Conservation (phyloP, 2,113 vertebrate species). For the Litocranius walleri region DNA sequence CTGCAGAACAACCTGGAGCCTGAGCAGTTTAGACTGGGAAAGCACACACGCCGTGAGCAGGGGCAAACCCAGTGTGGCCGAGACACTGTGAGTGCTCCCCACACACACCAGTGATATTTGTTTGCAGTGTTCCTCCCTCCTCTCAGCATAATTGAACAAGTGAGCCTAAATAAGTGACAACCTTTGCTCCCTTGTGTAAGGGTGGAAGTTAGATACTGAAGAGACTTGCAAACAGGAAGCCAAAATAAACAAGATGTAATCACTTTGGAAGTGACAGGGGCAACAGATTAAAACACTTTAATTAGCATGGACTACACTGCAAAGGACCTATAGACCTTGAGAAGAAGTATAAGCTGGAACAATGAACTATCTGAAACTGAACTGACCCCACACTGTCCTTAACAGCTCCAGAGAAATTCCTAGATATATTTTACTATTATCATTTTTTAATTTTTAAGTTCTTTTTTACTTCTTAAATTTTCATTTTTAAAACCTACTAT, state of each 20-base stretch:
- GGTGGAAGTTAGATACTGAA: not conserved
- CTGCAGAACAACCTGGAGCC: not conserved
- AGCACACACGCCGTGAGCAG: accelerated
- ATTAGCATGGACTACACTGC: not conserved
- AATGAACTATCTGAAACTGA: no score
- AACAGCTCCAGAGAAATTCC: not conserved
- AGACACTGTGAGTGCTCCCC: not conserved
- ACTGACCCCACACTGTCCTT: no score
- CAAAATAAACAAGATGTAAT: not conserved
- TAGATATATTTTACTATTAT: not conserved
- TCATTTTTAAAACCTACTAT: not conserved
- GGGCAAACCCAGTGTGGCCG: not conserved
- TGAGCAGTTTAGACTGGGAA: not conserved
- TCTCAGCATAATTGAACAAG: not conserved
- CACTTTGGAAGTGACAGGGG: not conserved
- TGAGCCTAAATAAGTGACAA: not conserved
- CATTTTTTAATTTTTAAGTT: not conserved
- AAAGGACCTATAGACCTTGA: not conserved
- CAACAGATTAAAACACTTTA: not conserved
- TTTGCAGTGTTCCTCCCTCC: not conserved
- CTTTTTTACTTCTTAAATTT: not conserved
- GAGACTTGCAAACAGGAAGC: not conserved
- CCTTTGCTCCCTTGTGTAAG: not conserved
- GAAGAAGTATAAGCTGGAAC: no score
- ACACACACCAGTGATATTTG: not conserved